Base-by-base conservation (phyloP, 2,888 invertebrate species). In the Miltochrista miniata region DNA sequence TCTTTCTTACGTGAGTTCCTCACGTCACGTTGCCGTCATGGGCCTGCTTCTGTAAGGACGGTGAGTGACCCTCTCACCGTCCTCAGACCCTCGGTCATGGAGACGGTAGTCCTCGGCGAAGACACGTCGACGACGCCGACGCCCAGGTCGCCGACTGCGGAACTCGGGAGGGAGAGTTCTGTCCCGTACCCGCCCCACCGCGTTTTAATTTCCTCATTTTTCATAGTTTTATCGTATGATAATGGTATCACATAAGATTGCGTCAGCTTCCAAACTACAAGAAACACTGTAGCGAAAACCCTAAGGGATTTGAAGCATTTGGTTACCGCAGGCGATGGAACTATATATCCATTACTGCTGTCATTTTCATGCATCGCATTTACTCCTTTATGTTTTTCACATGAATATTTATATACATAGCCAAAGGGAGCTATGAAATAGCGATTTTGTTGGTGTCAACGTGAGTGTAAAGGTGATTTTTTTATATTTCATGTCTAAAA, bases 311-410 rank as follows among this genome's bases (percentile, higher is more conserved):
- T 56, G 15, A 34, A 54, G 54, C 64, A 64, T 59, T 64, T 51
- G 65, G 48, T 59, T 55, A 60, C 58, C 43, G 45, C 51, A 54
- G 45, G 48, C 53, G 47, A 66, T 64, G 61, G 52, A 39, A 48
- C 47, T 48, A 50, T 53, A 51, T 63, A 63, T 61, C 55, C 54
- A 59, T 68, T 58, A 54, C 57, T 29, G 24, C 14, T 48, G 45
- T 56, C 57, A 48, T 66, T 69, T 59, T 43, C 59, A 58, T 66
- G 59, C 44, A 57, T 54, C 51, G 45, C 18, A n/a, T 37, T 49
- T 39, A 56, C 59, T 54, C 49, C 39, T 46, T 60, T 60, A 56
- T 54, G 50, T 56, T 56, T 58, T 62, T 55, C 42, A 30, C 54
- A 48, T 44, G 38, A 48, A 12, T 64, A 54, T 64, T 61, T 56